These are phyloP conservation scores for Fregetta grallaria DNA, from an alignment of 2,113 vertebrate genomes.

Conservation along the genomic window DNA sequence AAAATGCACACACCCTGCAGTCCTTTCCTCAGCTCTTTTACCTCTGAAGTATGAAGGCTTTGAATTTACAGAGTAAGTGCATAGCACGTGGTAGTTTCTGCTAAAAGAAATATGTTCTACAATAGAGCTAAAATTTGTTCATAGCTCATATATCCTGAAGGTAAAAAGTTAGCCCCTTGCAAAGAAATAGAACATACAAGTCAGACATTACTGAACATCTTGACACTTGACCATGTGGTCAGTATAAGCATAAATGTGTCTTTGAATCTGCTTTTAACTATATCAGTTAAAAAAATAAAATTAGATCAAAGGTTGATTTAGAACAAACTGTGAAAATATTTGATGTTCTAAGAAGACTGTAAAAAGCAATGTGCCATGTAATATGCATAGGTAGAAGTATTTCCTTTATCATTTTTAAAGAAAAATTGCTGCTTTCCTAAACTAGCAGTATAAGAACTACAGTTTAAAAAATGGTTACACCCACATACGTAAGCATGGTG, in stretches of 20 bases:
- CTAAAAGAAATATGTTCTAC: neutral
- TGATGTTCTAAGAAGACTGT: neutral
- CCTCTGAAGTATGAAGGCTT: neutral
- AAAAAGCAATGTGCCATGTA: neutral
- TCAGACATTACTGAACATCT: neutral
- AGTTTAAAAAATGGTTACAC: neutral
- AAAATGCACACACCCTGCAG: neutral
- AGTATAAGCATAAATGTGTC: neutral
- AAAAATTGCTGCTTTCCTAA: neutral
- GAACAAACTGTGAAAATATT: neutral
- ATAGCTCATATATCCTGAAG: neutral
- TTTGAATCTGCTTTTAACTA: neutral
- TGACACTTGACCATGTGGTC: neutral
- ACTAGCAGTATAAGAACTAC: neutral
- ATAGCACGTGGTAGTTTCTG: neutral
- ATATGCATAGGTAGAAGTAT: neutral
- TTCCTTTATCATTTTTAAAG: neutral
- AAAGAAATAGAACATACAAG: neutral
- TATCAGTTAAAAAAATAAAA: neutral
- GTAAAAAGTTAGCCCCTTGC: neutral
- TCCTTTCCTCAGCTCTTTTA: neutral
- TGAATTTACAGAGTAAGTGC: neutral
- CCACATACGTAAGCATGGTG: neutral
- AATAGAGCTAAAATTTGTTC: neutral
- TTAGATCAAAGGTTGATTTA: neutral